phyloP scores from a whole-genome alignment of 2,113 vertebrate species.

The Sapajus apella region DNA sequence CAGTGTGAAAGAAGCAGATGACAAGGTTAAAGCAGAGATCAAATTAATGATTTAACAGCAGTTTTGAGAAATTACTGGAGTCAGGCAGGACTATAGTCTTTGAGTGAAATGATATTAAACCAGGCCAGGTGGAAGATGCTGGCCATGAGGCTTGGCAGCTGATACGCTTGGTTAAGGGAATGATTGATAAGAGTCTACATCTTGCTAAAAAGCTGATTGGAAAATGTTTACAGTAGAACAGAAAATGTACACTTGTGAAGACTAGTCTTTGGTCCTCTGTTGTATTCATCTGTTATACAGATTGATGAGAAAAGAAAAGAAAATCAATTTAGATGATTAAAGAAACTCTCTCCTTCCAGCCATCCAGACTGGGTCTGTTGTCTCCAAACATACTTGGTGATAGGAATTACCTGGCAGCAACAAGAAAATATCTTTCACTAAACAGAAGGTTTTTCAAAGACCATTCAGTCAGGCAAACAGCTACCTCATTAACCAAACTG shows the following conservation, averaged over 20 bases:
- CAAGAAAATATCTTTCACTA: slow-evolving; percentile 59
- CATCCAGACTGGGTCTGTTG: background rate
- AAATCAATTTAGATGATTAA: slow-evolving; percentile 59
- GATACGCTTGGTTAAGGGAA: slow-evolving; percentile 30
- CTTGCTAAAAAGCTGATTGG: slow-evolving; percentile 29
- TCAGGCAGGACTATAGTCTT: background rate
- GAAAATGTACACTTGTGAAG: slow-evolving; percentile 28
- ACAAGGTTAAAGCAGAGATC: slow-evolving; percentile 51
- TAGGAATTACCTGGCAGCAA: slow-evolving; percentile 68
- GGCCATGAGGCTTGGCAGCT: slow-evolving; percentile 24
- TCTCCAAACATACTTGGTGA: slow-evolving; percentile 51
- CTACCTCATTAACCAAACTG: slow-evolving; percentile 74
- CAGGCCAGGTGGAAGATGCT: slow-evolving; percentile 45
- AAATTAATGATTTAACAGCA: slow-evolving; percentile 35
- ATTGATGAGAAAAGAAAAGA: slow-evolving; percentile 58
- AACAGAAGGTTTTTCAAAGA: slow-evolving; percentile 78
- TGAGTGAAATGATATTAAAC: slow-evolving; percentile 39
- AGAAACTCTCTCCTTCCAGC: slow-evolving; percentile 56
- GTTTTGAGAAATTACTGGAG: slow-evolving; percentile 50
- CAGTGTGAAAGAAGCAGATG: slow-evolving; percentile 29
- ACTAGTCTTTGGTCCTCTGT: slow-evolving; percentile 1
- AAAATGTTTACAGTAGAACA: slow-evolving; percentile 53
- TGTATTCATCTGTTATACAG: slow-evolving; percentile 44
- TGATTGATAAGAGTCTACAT: slow-evolving; percentile 41
- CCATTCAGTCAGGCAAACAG: slow-evolving; percentile 70